Evolutionary conservation across 2,888 invertebrate genomes (phyloP), one percentile per base, ranked within the genome.

Genomic region (Thereva unica): DNA sequence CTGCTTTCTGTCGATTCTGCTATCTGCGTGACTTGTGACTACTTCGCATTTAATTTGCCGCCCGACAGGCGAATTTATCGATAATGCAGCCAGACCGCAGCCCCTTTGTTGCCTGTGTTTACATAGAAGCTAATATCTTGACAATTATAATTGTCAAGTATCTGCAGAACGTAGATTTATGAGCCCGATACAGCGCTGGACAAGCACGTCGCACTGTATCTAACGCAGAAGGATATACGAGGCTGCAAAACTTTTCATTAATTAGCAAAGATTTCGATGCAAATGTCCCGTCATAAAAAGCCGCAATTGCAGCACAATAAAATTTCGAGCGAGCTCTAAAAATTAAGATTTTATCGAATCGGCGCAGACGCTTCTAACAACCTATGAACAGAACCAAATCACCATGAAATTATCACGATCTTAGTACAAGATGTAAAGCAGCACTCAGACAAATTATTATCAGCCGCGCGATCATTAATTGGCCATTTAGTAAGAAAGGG

Each of bases 391-490:
- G n/a, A 42, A 42, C 0, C n/a, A n/a, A 42, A 42, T 42, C n/a
- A 4, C 23, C 23, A 4, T 9, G 7, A 42, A 61, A 61, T 65
- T 49, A 37, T 55, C 65, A 55, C 50, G 49, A 50, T 47, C 3
- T 65, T 44, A 12, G 34, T 54, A 56, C 56, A 65, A 38, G 56
- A 23, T 65, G 55, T 55, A 55, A 65, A 65, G 23, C 54, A 53
- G 49, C 47, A 54, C 41, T 45, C 49, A 57, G 52, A 67, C 54
- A 67, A 59, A 59, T 59, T 59, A 53, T 67, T 67, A 67, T 59
- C 59, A 38, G 10, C 40, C 47, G 47, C 10, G 40, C 61, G 42
- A 52, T 66, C 57, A 38, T 57, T 61, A 54, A 54, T 44, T 63
- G 44, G 40, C 50, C 64, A 64, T 38, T 42, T 64, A 49, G 41